Evolutionary conservation across 2,113 vertebrate genomes (phyloP), one percentile per base, ranked within the genome.

Genomic region (Anseranas semipalmata): DNA sequence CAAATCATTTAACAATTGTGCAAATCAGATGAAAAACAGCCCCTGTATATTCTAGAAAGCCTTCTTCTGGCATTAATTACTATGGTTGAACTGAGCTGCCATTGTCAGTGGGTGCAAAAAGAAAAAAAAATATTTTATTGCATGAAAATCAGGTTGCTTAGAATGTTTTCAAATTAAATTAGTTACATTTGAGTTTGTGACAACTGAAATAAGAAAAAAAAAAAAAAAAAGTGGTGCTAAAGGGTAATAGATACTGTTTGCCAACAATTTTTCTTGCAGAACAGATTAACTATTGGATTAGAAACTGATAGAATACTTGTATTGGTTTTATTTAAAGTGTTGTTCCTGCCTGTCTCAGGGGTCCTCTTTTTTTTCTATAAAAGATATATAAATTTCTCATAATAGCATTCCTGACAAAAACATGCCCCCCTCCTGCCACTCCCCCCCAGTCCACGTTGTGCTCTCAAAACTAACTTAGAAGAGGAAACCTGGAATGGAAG

Each of bases 381-480:
- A 85, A 32, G 5, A 27, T 14, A 43, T 12, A n/a, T 12, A 76
- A 76, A 50, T 72, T 81, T 62, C 22, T 60, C 6, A 60, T 37
- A 41, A 33, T 15, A 12, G 3, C 62, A 56, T 56, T 60, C 2
- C 7, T 9, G 20, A 2, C 3, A 0, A 10, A 72, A 73, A 25
- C 2, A 2, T 32, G 7, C 37, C 37, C n/a, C 16, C 1, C 3
- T 18, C 21, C 14, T 48, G 17, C 19, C 3, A 12, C 18, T 8
- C 41, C 25, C 18, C 20, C 19, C 43, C 75, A 25, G 30, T 37
- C 16, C 39, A 75, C 8, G 4, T 53, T 55, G n/a, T 43, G 37
- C 11, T 79, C 10, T 87, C 48, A 87, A 59, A 73, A 74, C 32
- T 73, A 32, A 32, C 32, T 60, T 55, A 72, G 12, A 83, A 75